Percentiles rank a stretch among this genome's conserved stretches.
phyloP scores from a whole-genome alignment of 1,140 invertebrate species.

The Drosophila simulans region DNA sequence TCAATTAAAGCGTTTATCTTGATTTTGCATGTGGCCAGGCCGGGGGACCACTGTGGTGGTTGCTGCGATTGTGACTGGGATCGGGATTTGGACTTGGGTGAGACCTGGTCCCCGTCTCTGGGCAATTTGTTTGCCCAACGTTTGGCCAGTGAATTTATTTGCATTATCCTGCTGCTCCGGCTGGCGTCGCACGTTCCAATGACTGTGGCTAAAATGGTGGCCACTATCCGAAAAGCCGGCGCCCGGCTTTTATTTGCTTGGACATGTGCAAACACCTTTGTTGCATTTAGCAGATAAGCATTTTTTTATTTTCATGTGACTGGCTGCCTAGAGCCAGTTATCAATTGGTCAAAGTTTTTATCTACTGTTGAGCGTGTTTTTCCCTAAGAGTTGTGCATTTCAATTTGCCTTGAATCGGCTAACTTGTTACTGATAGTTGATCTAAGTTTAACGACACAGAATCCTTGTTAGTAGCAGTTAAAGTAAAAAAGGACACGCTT shows the following conservation, averaged over 20 bases:
- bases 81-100: constrained; percentile 11
- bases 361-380: constrained; percentile 23
- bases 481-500: not conserved
- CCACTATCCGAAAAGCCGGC: constrained; percentile 24
- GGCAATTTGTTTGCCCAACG: constrained; percentile 68
- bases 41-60: constrained; percentile 4
- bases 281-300: constrained; percentile 69
- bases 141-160: constrained; percentile 76
- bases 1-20: constrained; percentile 83
- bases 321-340: constrained; percentile 52
- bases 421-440: constrained; percentile 32
- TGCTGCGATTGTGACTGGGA: constrained; percentile 6
- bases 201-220: not conserved
- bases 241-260: constrained; percentile 62
- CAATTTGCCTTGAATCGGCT: constrained; percentile 66
- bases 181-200: constrained; percentile 35
- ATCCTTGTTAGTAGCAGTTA: not conserved
- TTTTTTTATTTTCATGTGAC: constrained; percentile 46
- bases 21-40: constrained; percentile 61
- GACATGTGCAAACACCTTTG: constrained; percentile 81
- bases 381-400: constrained; percentile 46
- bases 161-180: constrained; percentile 63
- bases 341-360: constrained; percentile 59
- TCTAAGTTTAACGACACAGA: not conserved
- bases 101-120: constrained; percentile 30